Base-by-base conservation (phyloP, 2,113 vertebrate species). In the Neotoma lepida region DNA sequence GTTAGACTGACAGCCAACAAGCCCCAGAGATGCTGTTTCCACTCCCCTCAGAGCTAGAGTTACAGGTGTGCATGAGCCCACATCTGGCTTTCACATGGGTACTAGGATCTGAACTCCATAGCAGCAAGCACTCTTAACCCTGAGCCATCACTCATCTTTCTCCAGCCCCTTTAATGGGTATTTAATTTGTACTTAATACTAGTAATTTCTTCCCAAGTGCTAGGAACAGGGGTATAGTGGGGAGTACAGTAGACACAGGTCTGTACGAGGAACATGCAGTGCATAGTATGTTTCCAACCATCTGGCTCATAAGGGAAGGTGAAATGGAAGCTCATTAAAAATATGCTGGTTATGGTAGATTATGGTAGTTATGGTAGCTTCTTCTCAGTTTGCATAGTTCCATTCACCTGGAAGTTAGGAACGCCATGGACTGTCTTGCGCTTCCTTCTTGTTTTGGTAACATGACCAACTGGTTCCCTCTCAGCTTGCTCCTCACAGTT, bases 361-460 rank as follows among this genome's bases (percentile, higher is more conserved):
- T 51, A 7, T 28, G 54, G 54, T 58, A 15, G 12, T n/a, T 61
- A 1, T 33, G 39, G 58, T 64, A 17, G 39, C 70, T 10, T 44
- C 2, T 95, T 90, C 93, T 95, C 90, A 73, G 85, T 89, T 68
- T 15, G 22, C 33, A 30, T 8, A 61, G 2, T 92, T 41, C 4
- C 6, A 85, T 95, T 95, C 30, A 93, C 84, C n/a, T 84, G 88
- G 3, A 51, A 94, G 24, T 64, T 77, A 54, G 18, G 89, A 46
- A 96, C 98, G 54, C 97, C 98, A 92, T 97, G 98, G 4, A 14
- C 64, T 30, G 39, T 85, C 95, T 86, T 93, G 82, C 24, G 88
- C 93, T 97, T 98, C 70, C 98, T 98, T 81, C 90, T 81, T 9
- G 96, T 98, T 96, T 98, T 98, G 93, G 98, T 99, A 86, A 98